phyloP scores from a whole-genome alignment of 2,797 vertebrate species.

The Alosa sapidissima region DNA sequence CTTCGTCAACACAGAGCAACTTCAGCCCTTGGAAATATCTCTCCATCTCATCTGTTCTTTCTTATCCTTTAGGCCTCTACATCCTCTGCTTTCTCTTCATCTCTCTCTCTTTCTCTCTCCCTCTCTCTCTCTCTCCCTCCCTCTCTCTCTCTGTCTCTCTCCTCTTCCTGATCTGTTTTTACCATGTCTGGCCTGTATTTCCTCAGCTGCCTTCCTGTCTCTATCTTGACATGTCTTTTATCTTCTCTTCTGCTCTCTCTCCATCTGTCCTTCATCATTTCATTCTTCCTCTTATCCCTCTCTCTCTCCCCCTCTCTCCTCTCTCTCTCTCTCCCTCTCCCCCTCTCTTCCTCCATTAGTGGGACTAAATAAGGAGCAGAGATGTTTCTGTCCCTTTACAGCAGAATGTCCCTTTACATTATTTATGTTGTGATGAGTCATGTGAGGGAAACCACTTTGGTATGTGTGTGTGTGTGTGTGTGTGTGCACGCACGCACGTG shows the following conservation, averaged over 20 bases:
- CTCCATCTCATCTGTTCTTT: background rate
- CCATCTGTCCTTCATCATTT: background rate
- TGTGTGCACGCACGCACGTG: background rate
- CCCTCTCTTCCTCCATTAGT: background rate
- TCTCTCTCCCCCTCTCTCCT: background rate
- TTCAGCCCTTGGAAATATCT: background rate
- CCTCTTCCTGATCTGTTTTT: background rate
- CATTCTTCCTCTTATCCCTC: background rate
- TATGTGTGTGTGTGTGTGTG: background rate
- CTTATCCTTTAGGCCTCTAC: background rate
- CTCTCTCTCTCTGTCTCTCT: background rate
- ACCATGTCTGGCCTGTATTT: background rate
- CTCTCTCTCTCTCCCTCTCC: slow-evolving; percentile 23
- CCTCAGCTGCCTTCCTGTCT: background rate
- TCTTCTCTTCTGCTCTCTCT: background rate
- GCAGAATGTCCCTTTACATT: slow-evolving; percentile 61
- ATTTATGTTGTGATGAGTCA: slow-evolving; percentile 65
- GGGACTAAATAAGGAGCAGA: slow-evolving; percentile 48
- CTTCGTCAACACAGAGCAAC: background rate
- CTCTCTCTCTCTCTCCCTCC: background rate
- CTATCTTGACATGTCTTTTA: background rate
- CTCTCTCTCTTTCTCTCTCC: background rate
- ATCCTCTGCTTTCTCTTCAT: background rate
- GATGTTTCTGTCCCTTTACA: slow-evolving; percentile 48
- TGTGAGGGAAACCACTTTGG: slow-evolving; percentile 44